phyloP scores from a whole-genome alignment of 1,140 invertebrate genomes.

The Drosophila jambulina region DNA sequence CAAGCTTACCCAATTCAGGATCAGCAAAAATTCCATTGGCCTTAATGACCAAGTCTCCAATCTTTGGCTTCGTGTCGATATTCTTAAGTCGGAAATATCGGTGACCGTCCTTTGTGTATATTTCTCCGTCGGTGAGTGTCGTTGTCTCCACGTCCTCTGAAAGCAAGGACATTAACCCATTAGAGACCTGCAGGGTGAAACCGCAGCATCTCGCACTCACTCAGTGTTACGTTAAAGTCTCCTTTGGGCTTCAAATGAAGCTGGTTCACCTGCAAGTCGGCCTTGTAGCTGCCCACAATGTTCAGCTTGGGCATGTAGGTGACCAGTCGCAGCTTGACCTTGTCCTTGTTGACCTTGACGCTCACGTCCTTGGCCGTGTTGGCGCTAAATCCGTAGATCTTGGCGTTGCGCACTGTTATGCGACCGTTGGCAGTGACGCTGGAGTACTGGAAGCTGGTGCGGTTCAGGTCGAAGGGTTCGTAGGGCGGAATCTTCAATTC shows the following conservation, averaged over 20 bases:
- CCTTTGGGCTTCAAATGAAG: conserved; percentile 77
- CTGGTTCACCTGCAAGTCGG: conserved; percentile 72
- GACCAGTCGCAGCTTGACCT: conserved; percentile 49
- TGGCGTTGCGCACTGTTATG: conserved; percentile 63
- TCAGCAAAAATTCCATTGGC: conserved; percentile 80
- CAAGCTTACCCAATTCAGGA: conserved; percentile 73
- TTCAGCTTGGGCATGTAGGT: conserved; percentile 60
- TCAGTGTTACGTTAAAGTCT: conserved; percentile 75
- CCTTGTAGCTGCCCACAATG: conserved; percentile 77
- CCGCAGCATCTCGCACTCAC: conserved; percentile 42
- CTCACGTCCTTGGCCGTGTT: conserved; percentile 47
- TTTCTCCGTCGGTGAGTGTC: conserved; percentile 52
- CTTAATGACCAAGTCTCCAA: conserved; percentile 69
- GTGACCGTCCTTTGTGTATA: conserved; percentile 64
- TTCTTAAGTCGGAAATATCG: conserved; percentile 57
- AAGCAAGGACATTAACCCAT: conserved; percentile 2
- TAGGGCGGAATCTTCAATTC: conserved; percentile 67
- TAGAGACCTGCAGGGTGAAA: not conserved
- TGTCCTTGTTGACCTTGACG: conserved; percentile 48
- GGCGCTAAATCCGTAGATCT: conserved; percentile 60
- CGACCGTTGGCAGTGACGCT: conserved; percentile 61
- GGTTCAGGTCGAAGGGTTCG: conserved; percentile 72
- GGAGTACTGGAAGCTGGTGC: conserved; percentile 68
- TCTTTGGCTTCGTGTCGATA: conserved; percentile 65
- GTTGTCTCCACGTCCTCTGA: conserved; percentile 67